Percentiles rank a stretch among this genome's conserved stretches.
phyloP scores from a whole-genome alignment of 2,113 vertebrate species.

The Aegypius monachus region DNA sequence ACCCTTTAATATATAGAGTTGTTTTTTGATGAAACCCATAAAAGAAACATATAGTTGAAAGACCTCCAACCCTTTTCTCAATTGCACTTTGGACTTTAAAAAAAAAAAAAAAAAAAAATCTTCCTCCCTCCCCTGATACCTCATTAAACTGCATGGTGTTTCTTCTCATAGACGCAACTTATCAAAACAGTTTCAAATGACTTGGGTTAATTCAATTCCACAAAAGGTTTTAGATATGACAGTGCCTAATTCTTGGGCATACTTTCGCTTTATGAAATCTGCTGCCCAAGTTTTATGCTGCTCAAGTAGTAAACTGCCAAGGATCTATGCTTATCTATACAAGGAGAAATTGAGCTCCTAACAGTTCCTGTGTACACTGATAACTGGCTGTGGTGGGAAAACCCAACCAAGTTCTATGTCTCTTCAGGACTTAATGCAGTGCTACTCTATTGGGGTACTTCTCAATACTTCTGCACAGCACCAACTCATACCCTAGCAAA shows the following conservation, averaged over 20 bases:
- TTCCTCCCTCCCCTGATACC: not conserved
- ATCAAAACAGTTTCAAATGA: not conserved
- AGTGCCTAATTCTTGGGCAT: not conserved
- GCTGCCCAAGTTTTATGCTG: not conserved
- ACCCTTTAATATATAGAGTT: not conserved
- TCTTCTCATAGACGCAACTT: not conserved
- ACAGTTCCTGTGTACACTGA: not conserved
- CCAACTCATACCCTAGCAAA: not conserved
- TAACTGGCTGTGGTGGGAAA: not conserved
- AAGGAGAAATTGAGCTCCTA: not conserved
- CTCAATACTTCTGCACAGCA: not conserved
- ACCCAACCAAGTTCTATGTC: fast-evolving
- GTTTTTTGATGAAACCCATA: not conserved
- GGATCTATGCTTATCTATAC: not conserved
- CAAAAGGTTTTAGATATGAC: not conserved
- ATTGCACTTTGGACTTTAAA: not conserved
- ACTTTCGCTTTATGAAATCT: not conserved
- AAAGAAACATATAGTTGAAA: not conserved
- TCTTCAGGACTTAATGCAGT: not conserved
- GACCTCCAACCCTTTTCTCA: not conserved
- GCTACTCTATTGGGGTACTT: not conserved
- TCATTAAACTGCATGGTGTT: not conserved
- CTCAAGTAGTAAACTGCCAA: not conserved
- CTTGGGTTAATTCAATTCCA: not conserved
- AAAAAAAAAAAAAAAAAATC: not conserved